phyloP scores from a whole-genome alignment of 2,113 vertebrate genomes.

The Meriones unguiculatus region DNA sequence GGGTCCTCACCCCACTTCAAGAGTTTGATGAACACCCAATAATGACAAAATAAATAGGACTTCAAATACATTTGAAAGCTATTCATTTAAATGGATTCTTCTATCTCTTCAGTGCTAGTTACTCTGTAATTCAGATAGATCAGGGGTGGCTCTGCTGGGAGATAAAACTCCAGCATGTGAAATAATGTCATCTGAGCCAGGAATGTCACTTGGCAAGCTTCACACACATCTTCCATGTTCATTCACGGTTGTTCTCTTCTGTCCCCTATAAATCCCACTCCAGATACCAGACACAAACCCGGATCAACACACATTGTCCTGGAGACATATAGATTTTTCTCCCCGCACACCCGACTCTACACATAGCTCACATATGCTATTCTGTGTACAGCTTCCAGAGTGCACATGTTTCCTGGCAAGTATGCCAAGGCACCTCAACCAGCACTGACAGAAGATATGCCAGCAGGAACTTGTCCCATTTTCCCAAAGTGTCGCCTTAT shows the following conservation, averaged over 20 bases:
- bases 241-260: not conserved
- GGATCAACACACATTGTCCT: not conserved
- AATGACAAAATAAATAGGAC: conserved; percentile 76
- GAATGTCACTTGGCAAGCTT: conserved; percentile 79
- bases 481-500: not conserved
- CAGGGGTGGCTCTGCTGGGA: conserved; percentile 81
- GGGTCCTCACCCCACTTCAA: not conserved
- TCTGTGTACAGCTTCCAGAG: not conserved
- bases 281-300: not conserved
- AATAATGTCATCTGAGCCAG: conserved; percentile 78
- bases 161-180: conserved; percentile 81
- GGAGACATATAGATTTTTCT: too few relatives aligned
- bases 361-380: not conserved
- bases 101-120: conserved; percentile 81
- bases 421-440: not conserved
- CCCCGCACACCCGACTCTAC: fast-evolving
- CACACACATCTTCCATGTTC: not conserved
- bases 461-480: not conserved
- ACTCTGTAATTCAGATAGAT: conserved; percentile 87
- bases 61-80: conserved; percentile 83
- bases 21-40: conserved; percentile 51
- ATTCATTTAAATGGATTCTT: conserved; percentile 84
- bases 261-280: not conserved
- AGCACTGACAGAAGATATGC: fast-evolving
- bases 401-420: fast-evolving